Conservation (phyloP, 2,888 invertebrate species). For the Chrysotoxum bicinctum region DNA sequence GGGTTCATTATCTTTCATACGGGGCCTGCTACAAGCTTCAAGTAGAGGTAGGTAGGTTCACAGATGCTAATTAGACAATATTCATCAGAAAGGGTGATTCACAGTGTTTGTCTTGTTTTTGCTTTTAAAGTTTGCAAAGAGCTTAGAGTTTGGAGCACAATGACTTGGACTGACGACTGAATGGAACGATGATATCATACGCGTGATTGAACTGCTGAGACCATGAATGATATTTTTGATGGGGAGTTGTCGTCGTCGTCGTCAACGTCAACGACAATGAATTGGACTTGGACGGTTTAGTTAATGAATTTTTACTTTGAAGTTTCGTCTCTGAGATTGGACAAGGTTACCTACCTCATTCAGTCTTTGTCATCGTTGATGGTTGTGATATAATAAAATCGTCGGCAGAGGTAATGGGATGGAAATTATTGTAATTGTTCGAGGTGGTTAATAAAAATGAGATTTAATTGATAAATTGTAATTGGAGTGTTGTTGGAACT, state of each 20-base stretch:
- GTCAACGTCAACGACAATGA: constrained; percentile 5
- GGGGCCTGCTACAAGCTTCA: neutral
- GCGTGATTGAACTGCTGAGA: constrained; percentile 55
- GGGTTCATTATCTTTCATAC: constrained; percentile 49
- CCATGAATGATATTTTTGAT: constrained; percentile 18
- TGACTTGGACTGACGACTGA: constrained; percentile 22
- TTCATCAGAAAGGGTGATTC: constrained; percentile 43
- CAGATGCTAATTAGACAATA: constrained; percentile 54
- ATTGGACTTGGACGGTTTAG: neutral
- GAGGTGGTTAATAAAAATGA: constrained; percentile 8
- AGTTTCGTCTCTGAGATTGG: constrained; percentile 15
- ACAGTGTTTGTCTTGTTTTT: neutral
- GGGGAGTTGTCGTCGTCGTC: neutral
- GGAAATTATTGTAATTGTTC: constrained; percentile 49
- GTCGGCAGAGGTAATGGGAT: constrained; percentile 42
- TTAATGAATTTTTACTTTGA: constrained; percentile 45
- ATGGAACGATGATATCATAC: constrained; percentile 56
- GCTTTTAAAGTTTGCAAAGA: neutral
- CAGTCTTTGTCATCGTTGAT: constrained; percentile 13
- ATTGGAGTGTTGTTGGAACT: constrained; percentile 3
- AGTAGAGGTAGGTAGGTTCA: neutral
- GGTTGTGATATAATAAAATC: constrained; percentile 21
- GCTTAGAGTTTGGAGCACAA: constrained; percentile 12
- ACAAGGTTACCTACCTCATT: constrained; percentile 42
- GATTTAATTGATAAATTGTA: constrained; percentile 11